Base-by-base conservation (phyloP, 2,888 invertebrate genomes). In the Hypselothyrea guttata region DNA sequence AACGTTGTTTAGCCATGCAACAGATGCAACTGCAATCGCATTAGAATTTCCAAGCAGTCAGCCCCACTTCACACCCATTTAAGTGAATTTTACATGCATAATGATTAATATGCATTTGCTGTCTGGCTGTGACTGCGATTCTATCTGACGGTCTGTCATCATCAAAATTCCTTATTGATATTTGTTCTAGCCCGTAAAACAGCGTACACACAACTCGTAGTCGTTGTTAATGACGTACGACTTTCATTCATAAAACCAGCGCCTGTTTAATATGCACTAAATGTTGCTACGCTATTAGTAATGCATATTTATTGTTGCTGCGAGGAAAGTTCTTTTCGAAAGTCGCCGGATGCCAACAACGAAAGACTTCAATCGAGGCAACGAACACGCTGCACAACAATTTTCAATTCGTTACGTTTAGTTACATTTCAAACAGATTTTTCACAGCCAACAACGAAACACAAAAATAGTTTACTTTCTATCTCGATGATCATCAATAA, bases 161-260 rank as follows among this genome's bases (percentile, higher is more conserved):
- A 74, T 74, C 74, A 74, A 76, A 83, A 83, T 79, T 83, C 83
- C 67, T 76, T 76, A 78, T 78, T 76, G 78, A 79, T 58, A 16
- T 58, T 53, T 44, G 22, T 22, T 22, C 22, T 22, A 22, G 22
- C 46, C 49, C 38, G 57, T 49, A 42, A 62, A 53, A 46, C 48
- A 47, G 31, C 38, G 15, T n/a, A 38, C n/a, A 35, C 33, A 42
- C 35, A 56, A 63, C 46, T 47, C 31, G 42, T 16, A 48, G 37
- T 55, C 18, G 28, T 41, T 59, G 46, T 60, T 58, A 60, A 74
- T 71, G 73, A 64, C 64, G 75, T 53, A 22, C 54, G 75, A 81
- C 76, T 79, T 83, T 79, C 78, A 83, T 83, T 79, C 83, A 79
- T 79, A 69, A 78, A 76, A 52, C 13, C 18, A n/a, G 28, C 16